phyloP scores from a whole-genome alignment of 1,140 invertebrate genomes.

The Bicyclus anynana region DNA sequence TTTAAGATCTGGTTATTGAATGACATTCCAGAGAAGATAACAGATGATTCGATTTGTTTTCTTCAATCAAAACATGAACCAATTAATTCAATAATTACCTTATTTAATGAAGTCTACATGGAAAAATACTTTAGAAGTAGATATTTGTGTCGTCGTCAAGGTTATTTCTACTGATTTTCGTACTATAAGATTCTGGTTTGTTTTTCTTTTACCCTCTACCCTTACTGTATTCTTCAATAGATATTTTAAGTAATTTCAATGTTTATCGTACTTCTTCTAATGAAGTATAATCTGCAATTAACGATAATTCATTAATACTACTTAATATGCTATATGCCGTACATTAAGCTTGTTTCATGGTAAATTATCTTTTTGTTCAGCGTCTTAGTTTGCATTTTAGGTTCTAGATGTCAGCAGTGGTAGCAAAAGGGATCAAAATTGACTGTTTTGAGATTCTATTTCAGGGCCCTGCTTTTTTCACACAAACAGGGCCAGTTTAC shows the following conservation, averaged over 20 bases:
- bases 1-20: slow-evolving; percentile 1
- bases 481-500: too few relatives aligned
- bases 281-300: too few relatives aligned
- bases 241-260: background rate
- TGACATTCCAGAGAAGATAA: slow-evolving; percentile 20
- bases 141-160: background rate
- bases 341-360: too few relatives aligned
- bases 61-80: slow-evolving; percentile 24
- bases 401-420: too few relatives aligned
- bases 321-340: too few relatives aligned
- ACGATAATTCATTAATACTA: too few relatives aligned
- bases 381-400: too few relatives aligned
- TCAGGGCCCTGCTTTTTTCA: too few relatives aligned
- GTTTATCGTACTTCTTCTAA: too few relatives aligned
- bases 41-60: slow-evolving; percentile 27
- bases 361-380: too few relatives aligned
- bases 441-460: too few relatives aligned
- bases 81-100: slow-evolving; percentile 10
- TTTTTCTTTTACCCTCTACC: background rate
- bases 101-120: background rate
- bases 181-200: background rate
- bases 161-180: background rate
- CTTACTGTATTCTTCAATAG: background rate
- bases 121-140: background rate
- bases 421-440: too few relatives aligned